phyloP scores from a whole-genome alignment of 2,797 vertebrate species.

The Rhadinocentrus ornatus region DNA sequence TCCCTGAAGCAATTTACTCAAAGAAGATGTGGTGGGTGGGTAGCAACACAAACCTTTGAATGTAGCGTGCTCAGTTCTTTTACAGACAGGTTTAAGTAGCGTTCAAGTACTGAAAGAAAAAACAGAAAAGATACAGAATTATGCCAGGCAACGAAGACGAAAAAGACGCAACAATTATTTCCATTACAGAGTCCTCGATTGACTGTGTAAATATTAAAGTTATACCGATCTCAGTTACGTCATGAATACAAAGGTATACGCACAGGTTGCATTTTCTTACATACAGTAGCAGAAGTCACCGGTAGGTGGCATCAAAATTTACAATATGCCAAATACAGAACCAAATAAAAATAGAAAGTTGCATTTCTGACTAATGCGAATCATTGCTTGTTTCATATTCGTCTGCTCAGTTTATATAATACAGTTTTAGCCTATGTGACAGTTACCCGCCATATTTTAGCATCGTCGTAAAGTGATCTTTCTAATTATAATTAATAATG shows the following conservation, averaged over 20 bases:
- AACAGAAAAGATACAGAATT: slow-evolving; percentile 23
- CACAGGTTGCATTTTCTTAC: neutral
- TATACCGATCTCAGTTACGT: neutral
- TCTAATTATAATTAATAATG: neutral
- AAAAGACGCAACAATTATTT: neutral
- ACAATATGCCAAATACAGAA: neutral
- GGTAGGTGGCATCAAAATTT: neutral
- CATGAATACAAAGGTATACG: neutral
- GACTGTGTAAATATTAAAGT: neutral
- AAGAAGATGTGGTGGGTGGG: neutral
- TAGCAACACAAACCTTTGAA: slow-evolving; percentile 49
- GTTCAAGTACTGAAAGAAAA: slow-evolving; percentile 41
- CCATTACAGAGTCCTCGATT: neutral
- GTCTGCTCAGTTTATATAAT: neutral
- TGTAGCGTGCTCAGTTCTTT: slow-evolving; percentile 22
- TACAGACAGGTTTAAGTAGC: slow-evolving; percentile 27
- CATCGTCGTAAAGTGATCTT: neutral
- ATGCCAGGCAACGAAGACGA: neutral
- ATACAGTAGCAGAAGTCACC: neutral
- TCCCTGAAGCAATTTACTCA: no score
- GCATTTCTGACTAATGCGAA: neutral
- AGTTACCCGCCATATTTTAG: neutral
- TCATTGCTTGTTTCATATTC: neutral
- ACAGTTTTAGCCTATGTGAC: neutral
- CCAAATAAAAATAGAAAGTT: neutral